Evolutionary conservation across 2,797 vertebrate species (phyloP).

Genomic region (Anabas testudineus): DNA sequence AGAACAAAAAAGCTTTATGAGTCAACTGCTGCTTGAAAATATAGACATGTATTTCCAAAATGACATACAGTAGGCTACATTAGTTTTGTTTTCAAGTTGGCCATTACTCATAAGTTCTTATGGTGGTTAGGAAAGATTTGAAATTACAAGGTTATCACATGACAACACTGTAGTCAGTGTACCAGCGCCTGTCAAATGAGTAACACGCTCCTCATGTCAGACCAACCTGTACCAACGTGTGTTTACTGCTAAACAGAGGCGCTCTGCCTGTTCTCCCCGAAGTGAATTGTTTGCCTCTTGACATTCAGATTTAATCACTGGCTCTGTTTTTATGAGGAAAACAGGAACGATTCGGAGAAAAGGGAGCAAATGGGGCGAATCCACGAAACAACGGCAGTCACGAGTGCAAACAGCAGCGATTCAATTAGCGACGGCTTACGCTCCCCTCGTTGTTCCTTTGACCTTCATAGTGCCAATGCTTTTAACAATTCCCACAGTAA

Average conservation of each 20-base stretch:
- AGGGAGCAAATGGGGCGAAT: conserved; percentile 25
- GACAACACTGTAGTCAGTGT: conserved; percentile 23
- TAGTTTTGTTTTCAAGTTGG: conserved; percentile 6
- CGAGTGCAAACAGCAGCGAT: conserved; percentile 9
- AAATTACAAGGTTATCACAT: conserved; percentile 30
- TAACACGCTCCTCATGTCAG: conserved; percentile 28
- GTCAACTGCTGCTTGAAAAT: neutral
- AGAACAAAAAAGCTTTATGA: neutral
- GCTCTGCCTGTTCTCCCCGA: conserved; percentile 18
- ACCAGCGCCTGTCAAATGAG: conserved; percentile 22
- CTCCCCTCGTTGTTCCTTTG: conserved; percentile 25
- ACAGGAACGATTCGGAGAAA: conserved; percentile 18
- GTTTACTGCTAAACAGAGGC: conserved; percentile 71
- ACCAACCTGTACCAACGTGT: conserved; percentile 44
- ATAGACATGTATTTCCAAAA: neutral
- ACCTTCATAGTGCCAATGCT: conserved; percentile 60
- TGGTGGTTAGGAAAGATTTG: neutral
- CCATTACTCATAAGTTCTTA: conserved; percentile 2
- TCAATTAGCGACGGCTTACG: conserved; percentile 14
- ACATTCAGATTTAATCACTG: conserved; percentile 30
- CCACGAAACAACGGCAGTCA: neutral
- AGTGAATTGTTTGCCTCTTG: conserved; percentile 36
- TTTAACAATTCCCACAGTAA: conserved; percentile 50
- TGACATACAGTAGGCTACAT: neutral
- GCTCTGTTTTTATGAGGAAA: conserved; percentile 7